These are phyloP conservation scores for Rhea pennata DNA, from an alignment of 2,113 vertebrate genomes.

Conservation along the genomic window DNA sequence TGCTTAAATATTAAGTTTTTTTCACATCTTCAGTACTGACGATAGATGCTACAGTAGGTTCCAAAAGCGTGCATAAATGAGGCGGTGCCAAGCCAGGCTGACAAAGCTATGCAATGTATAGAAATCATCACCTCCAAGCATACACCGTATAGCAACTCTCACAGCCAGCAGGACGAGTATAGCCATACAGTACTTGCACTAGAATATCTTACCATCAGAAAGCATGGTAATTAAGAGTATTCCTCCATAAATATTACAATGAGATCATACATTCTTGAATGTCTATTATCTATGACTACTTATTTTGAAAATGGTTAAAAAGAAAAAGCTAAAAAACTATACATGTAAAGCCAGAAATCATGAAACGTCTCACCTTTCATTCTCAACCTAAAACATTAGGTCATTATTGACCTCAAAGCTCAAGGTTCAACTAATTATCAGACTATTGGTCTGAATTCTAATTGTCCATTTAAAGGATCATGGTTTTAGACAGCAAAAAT, in stretches of 20 bases:
- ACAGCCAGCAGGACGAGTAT: not conserved
- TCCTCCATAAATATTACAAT: not conserved
- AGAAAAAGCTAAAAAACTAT: not conserved
- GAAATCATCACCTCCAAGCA: not conserved
- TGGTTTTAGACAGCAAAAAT: not conserved
- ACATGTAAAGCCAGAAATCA: not conserved
- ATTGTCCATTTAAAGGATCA: not conserved
- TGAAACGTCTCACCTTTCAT: not conserved
- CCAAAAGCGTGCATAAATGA: not conserved
- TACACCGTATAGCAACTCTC: not conserved
- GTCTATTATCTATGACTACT: not conserved
- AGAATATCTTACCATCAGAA: not conserved
- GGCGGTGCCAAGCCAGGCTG: fast-evolving
- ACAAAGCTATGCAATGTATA: not conserved
- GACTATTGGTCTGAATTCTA: not conserved
- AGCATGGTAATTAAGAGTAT: not conserved
- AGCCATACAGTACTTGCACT: not conserved
- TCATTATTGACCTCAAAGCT: not conserved
- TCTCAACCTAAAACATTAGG: not conserved
- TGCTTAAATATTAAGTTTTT: not conserved
- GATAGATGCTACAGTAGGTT: not conserved
- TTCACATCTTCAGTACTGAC: not conserved
- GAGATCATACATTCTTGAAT: not conserved
- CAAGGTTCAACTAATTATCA: not conserved
- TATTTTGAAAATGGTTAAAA: not conserved